Evolutionary conservation across 2,113 vertebrate species (phyloP), one percentile per base, ranked within the genome.

Genomic region (Castor canadensis): DNA sequence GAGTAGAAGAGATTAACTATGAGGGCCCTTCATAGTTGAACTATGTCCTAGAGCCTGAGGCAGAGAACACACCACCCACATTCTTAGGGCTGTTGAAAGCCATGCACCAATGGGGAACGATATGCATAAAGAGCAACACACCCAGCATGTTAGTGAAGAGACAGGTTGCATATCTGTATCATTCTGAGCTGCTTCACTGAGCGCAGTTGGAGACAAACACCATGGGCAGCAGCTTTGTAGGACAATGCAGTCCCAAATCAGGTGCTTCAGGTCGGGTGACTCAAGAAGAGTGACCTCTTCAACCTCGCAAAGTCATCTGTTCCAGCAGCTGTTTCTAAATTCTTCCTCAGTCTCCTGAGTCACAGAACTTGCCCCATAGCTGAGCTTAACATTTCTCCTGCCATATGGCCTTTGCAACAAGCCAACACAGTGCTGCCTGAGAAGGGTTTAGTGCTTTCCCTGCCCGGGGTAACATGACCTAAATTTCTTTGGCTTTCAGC

Each of bases 11-110:
- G 80, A 94, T 86, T 89, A 83, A 66, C 54, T 49, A n/a, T 67
- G 76, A 96, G 83, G 75, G 85, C 76, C 47, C 89, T 77, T 94
- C 72, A 62, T 54, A 67, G 75, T 81, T 94, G 92, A 80, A 90
- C 88, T 95, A 52, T 82, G 73, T 90, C 82, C 93, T 95, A 87
- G 85, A 87, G 76, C 38, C 87, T 91, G 89, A 91, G 90, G 84
- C 32, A 15, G 93, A 83, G 84, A 54, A 89, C 73, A n/a, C 62
- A 45, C 45, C n/a, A 67, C 52, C 66, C 56, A 98, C 96, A 99
- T 73, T 99, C 98, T 99, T 99, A 92, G 99, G 99, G 95, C 99
- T 99, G 97, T 99, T 99, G 89, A 99, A 99, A 20, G 99, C 99
- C 94, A 99, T 99, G 13, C 99, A 99, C 98, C 99, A 99, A 96